Base-by-base conservation (phyloP, 2,113 vertebrate genomes). In the Asarcornis scutulata region DNA sequence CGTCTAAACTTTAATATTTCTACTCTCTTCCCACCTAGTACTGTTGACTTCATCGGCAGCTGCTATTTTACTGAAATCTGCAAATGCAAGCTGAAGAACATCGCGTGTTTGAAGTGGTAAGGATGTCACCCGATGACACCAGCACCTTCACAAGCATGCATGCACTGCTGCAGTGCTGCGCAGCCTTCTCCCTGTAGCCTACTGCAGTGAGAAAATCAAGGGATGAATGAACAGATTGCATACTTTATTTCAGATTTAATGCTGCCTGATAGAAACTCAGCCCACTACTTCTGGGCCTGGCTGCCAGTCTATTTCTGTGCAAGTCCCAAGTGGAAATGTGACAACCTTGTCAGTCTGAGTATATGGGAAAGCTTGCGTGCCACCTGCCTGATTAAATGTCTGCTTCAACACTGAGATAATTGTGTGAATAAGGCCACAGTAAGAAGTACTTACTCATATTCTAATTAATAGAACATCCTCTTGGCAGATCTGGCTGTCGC, bases 41-140 rank as follows among this genome's bases (percentile, higher is more conserved):
- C 99, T 22, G 99, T 99, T 20, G 99, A 99, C 97, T 99, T 99
- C 98, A 99, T 98, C 50, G 99, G 99, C 77, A 98, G 98, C 98
- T 99, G 99, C 97, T 99, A 99, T 97, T 99, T 98, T 11, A 99
- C 99, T 3, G 98, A 99, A 53, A 99, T 98, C 97, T 99, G 99
- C 98, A 98, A 98, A 72, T 99, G 99, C 97, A 99, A 99, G 62
- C 97, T 99, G 97, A 99, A 99, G 98, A 99, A 99, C 97, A 98
- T 99, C 11, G 99, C 99, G 1, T 99, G 99, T 85, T 92, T 99
- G 18, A 99, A 99, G 98, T 99, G 99, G 99, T 99, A 98, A 95
- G 98, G 72, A 32, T 15, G 4, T 15, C 17, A 2, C 1, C 13
- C 34, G 3, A 1, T 2, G 60, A 2, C 40, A 5, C 53, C 0